phyloP scores from a whole-genome alignment of 2,113 vertebrate genomes.

The Rana temporaria region DNA sequence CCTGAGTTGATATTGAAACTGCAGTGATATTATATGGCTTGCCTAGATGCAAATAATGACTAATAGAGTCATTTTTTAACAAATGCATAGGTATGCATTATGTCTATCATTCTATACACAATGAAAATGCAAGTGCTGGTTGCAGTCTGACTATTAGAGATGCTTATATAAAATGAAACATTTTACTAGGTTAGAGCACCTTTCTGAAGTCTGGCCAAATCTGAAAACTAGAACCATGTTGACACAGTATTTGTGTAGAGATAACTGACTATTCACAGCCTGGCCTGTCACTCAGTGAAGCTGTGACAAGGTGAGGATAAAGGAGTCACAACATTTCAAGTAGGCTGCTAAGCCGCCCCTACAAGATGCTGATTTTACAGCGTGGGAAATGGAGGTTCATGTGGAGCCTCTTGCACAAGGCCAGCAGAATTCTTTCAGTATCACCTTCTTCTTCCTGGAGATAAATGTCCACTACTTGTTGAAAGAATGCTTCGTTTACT shows the following conservation, averaged over 20 bases:
- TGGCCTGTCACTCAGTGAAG: conserved; percentile 67
- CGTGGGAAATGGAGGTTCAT: conserved; percentile 56
- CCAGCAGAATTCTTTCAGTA: conserved; percentile 71
- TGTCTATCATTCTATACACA: not conserved
- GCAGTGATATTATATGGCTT: no score
- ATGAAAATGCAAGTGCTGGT: not conserved
- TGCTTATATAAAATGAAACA: conserved; percentile 61
- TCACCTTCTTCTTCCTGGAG: conserved; percentile 64
- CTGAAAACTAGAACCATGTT: conserved; percentile 70
- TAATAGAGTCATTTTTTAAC: no score
- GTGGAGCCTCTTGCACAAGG: conserved; percentile 60
- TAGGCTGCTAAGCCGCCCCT: conserved; percentile 66
- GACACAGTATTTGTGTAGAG: conserved; percentile 67
- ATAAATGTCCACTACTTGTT: conserved; percentile 66
- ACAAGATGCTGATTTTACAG: conserved; percentile 69
- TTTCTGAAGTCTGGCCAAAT: conserved; percentile 65
- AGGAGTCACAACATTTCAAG: conserved; percentile 64
- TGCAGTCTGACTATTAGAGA: conserved; percentile 40
- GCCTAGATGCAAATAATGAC: no score
- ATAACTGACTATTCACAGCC: conserved; percentile 70
- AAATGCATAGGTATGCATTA: no score
- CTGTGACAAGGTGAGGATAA: conserved; percentile 73
- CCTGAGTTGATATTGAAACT: no score
- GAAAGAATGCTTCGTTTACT: conserved; percentile 64
- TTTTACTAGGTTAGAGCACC: conserved; percentile 57